Percentiles rank a stretch among this genome's conserved stretches.
phyloP scores from a whole-genome alignment of 2,797 vertebrate species.

The Naso thynnoides region DNA sequence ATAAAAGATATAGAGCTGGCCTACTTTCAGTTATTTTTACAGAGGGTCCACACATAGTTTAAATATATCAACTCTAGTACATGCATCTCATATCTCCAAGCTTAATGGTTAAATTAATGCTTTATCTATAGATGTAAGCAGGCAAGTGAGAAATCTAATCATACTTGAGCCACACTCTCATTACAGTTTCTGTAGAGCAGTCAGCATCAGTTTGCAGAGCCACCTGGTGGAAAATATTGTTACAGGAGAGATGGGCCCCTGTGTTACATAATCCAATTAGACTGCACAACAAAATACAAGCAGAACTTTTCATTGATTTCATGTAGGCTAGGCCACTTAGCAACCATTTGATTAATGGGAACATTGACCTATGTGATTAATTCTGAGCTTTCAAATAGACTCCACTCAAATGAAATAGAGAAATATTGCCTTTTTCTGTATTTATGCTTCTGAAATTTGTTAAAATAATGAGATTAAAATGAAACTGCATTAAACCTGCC shows the following conservation, averaged over 20 bases:
- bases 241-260: slow-evolving; percentile 8
- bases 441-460: not conserved
- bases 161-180: not conserved
- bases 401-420: not conserved
- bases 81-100: not conserved
- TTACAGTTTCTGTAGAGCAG: too few species aligned
- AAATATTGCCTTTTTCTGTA: not conserved
- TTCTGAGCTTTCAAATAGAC: slow-evolving; percentile 37
- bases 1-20: too few species aligned
- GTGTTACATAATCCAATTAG: slow-evolving; percentile 33
- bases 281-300: slow-evolving; percentile 40
- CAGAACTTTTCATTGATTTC: slow-evolving; percentile 43
- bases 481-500: not conserved
- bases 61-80: not conserved
- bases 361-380: slow-evolving; percentile 25
- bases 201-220: slow-evolving; percentile 58
- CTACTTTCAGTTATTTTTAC: not conserved
- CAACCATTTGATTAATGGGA: slow-evolving; percentile 40
- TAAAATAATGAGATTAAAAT: not conserved
- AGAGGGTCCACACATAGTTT: not conserved
- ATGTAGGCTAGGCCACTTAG: slow-evolving; percentile 38
- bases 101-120: not conserved
- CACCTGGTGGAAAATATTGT: slow-evolving; percentile 72
- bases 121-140: not conserved
- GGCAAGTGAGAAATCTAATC: not conserved